Evolutionary conservation across 64 coral and sea anemone genomes (phyloP), one percentile per base, ranked within the genome.

Genomic region (Montipora foliosa): DNA sequence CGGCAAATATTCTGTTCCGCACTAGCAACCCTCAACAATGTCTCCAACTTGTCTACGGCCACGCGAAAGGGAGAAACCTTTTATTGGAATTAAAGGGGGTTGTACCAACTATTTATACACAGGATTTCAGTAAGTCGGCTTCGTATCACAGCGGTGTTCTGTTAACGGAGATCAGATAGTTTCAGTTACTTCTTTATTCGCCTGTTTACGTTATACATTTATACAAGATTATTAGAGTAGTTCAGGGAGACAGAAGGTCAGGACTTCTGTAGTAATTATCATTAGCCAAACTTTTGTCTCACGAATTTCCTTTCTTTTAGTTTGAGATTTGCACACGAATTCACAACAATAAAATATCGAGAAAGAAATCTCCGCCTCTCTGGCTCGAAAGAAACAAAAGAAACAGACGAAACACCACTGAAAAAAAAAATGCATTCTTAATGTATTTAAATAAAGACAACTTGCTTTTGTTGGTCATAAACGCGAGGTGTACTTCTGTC

Each of bases 1-100:
- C 64, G 82, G 82, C 71, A 86, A 86, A 86, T 86, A 86, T 19
- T 8, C 46, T 21, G 66, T 86, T 86, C 82, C 49, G 20, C 82
- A 1, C 16, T 64, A 50, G 66, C 66, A 29, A 46, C 80, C 58
- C 66, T 71, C 14, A 50, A 70, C 62, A 86, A 86, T 49, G 66
- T 67, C 9, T 37, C 19, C 21, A 82, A 62, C 79, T 19, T 49
- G 45, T 67, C 8, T 37, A 10, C 21, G 62, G 44, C 79, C 53
- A 61, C 13, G 55, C 14, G 24, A 14, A 29, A 24, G 5, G 5
- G 25, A 61, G 80, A 14, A n/a, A 50, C 19, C 8, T 76, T 82
- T 82, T 64, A 15, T 44, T 60, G 55, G 13, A 16, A 24, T n/a
- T 51, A 37, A 15, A 82, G 17, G 57, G 58, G 4, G 62, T 61